Evolutionary conservation across 2,113 vertebrate species (phyloP).

Genomic region (Motacilla tschutschensis): DNA sequence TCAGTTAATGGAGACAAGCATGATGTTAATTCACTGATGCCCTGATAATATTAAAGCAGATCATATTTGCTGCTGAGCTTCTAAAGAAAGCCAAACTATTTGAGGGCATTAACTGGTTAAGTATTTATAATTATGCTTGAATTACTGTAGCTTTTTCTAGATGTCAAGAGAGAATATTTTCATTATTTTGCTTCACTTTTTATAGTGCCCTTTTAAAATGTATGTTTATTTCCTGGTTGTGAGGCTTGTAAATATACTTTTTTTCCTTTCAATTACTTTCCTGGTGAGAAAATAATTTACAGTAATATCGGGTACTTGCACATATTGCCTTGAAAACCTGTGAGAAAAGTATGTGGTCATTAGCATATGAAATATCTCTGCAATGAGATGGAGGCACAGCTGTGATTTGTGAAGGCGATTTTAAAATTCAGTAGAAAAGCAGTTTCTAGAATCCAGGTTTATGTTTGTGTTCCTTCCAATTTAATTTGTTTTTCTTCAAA

Average conservation of each 20-base stretch:
- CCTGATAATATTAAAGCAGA: neutral
- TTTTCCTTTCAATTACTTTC: neutral
- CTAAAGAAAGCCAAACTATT: neutral
- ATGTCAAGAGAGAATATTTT: neutral
- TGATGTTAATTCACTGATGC: neutral
- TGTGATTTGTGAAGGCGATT: neutral
- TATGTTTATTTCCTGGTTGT: neutral
- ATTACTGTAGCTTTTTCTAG: neutral
- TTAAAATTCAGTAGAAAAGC: neutral
- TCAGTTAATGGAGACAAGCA: neutral
- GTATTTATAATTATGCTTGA: neutral
- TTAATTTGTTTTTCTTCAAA: neutral
- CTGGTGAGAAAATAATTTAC: neutral
- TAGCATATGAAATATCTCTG: neutral
- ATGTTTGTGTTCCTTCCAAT: neutral
- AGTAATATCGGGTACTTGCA: fast-evolving
- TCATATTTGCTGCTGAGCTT: neutral
- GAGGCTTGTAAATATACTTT: neutral
- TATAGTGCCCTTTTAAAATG: neutral
- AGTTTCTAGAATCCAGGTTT: neutral
- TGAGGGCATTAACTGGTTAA: neutral
- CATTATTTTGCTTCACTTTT: neutral
- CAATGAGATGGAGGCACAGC: neutral
- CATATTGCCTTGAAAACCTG: neutral
- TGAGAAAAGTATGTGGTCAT: neutral